These are phyloP conservation scores for Sinhomidia bicolor DNA, from an alignment of 2,888 invertebrate species.

Conservation along the genomic window DNA sequence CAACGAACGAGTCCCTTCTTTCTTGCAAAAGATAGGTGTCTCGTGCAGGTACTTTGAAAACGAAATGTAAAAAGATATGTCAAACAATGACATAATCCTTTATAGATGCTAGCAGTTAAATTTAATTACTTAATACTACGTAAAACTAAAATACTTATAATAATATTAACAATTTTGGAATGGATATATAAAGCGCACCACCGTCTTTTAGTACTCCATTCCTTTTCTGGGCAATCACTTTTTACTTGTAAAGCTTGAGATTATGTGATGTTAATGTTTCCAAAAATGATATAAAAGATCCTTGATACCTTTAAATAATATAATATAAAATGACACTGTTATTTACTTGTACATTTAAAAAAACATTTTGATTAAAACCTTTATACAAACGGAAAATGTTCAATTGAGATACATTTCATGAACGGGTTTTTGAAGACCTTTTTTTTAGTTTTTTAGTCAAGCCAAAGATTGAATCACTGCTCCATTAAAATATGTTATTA, in stretches of 20 bases:
- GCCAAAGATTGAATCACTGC: neutral
- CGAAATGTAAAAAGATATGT: neutral
- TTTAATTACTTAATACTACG: neutral
- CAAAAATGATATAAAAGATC: neutral
- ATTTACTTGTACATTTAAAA: neutral
- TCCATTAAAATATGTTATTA: neutral
- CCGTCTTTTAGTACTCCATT: neutral
- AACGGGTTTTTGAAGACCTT: neutral
- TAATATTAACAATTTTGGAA: too few species aligned
- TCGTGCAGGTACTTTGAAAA: conserved; percentile 45
- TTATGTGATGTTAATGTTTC: conserved; percentile 36
- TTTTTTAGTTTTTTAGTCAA: neutral
- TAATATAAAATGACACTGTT: neutral
- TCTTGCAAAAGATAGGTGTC: neutral
- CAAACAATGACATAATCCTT: neutral
- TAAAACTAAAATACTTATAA: too few species aligned
- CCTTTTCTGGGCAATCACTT: conserved; percentile 1
- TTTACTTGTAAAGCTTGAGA: conserved; percentile 32
- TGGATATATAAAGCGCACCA: neutral
- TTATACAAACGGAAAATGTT: neutral
- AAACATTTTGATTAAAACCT: neutral
- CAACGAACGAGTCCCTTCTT: conserved; percentile 25
- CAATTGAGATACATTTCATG: conserved; percentile 24
- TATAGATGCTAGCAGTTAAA: neutral
- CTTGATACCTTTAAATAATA: neutral